Evolutionary conservation across 1,140 invertebrate genomes (phyloP), one percentile per base, ranked within the genome.

Genomic region (Trichoplusia ni): DNA sequence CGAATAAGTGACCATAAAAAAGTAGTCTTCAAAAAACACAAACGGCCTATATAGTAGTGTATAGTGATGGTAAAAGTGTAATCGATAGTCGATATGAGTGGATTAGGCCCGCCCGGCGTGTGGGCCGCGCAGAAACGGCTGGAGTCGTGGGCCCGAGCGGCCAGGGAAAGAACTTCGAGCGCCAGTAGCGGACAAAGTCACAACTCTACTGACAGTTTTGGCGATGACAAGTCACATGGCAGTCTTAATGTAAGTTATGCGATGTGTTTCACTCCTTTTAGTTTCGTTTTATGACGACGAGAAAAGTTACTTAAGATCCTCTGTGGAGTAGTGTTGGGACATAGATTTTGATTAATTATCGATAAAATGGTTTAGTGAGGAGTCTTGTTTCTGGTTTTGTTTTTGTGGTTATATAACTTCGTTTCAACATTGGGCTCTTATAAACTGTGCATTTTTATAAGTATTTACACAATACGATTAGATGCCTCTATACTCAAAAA

Each of bases 101-200:
- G 93, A 46, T 82, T 94, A 58, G 93, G 94, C 64, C 94, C 94
- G 14, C 93, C 94, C 16, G 92, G 93, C 63, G 93, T 93, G 67
- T 94, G 94, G 93, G 92, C 94, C 37, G 93, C 94, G 1, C 94
- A 95, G 79, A 94, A 94, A 74, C 86, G 93, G 49, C 89, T 94
- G 7, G 94, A 94, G 79, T 94, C 93, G n/a, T 94, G 94, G 94
- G 94, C 94, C 1, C 89, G 92, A 46, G 93, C 94, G 8, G 94
- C 94, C 29, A 92, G 93, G 69, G 93, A 94, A 71, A 84, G 93
- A 16, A 93, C 93, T 4, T 92, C 92, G 29, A 93, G 92, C 5
- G 92, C 92, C 5, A 91, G 92, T 56, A 92, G 92, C 37, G 92
- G 92, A 0, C 91, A 92, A 13, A 91, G 91, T 54, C 92, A 92